phyloP scores from a whole-genome alignment of 2,797 vertebrate species.

The Pangasius sanitwongsei region DNA sequence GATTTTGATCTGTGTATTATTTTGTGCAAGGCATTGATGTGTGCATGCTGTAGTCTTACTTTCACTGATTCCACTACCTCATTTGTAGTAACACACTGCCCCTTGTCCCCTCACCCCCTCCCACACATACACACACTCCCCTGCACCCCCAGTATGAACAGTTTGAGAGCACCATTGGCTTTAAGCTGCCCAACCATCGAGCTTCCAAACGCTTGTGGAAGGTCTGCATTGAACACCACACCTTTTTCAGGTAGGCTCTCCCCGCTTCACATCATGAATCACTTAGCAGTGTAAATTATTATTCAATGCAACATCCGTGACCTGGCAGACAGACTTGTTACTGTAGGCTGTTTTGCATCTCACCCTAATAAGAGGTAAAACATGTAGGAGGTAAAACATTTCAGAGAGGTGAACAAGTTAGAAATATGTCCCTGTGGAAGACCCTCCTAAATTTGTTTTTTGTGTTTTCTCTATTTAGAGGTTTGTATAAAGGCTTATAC shows the following conservation, averaged over 20 bases:
- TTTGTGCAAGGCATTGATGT: neutral
- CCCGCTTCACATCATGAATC: neutral
- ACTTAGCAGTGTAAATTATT: constrained; percentile 8
- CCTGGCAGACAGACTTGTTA: neutral
- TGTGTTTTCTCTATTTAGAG: neutral
- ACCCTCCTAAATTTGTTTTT: neutral
- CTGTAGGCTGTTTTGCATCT: neutral
- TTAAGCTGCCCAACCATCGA: constrained; percentile 98
- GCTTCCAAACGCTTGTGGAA: constrained; percentile 98
- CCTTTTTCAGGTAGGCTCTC: constrained; percentile 92
- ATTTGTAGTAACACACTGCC: constrained; percentile 52
- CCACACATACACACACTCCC: constrained; percentile 59
- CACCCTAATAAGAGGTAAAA: neutral
- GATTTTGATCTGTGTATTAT: neutral
- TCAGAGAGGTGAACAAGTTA: neutral
- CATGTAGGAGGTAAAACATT: neutral
- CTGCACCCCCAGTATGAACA: constrained; percentile 75
- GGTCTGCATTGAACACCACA: constrained; percentile 99
- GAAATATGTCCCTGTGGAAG: neutral
- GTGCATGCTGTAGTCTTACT: constrained; percentile 31
- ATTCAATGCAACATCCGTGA: neutral
- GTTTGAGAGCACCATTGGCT: constrained; percentile 98
- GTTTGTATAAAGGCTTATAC: neutral
- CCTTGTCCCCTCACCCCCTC: constrained; percentile 46
- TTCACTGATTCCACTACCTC: constrained; percentile 30